Evolutionary conservation across 2,113 vertebrate species (phyloP).

Genomic region (Brienomyrus brachyistius): DNA sequence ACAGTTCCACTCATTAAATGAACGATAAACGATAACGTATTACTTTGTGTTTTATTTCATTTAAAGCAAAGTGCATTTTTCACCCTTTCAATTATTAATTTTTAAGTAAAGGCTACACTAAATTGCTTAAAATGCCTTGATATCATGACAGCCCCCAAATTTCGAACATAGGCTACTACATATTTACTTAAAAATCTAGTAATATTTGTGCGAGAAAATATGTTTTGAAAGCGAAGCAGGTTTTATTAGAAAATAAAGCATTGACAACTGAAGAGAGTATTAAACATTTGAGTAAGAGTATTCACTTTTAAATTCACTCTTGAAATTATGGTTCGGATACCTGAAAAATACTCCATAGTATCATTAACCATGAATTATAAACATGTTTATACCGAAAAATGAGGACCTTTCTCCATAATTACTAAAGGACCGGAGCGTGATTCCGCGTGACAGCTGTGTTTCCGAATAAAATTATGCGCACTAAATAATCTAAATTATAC

Average conservation of each 20-base stretch:
- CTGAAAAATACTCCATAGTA: background rate
- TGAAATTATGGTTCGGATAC: background rate
- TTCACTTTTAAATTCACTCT: background rate
- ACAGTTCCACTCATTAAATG: conserved; percentile 2
- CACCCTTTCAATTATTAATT: background rate
- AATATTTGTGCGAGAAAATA: background rate
- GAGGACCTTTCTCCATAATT: background rate
- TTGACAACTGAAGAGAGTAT: background rate
- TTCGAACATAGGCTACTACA: background rate
- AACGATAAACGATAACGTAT: background rate
- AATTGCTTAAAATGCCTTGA: background rate
- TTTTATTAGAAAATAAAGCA: background rate
- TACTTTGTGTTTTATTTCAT: background rate
- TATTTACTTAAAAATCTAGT: background rate
- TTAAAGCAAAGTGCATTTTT: background rate
- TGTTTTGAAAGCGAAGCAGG: background rate
- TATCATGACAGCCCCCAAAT: background rate
- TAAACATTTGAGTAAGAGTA: background rate
- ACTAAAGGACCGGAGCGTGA: background rate
- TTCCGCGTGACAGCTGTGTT: background rate
- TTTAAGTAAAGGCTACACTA: background rate
- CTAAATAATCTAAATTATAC: background rate
- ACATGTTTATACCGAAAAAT: background rate
- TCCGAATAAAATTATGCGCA: background rate
- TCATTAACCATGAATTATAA: background rate